A percentile compares a stretch with the other conserved stretches of the same genome.
phyloP scores from a whole-genome alignment of 2,113 vertebrate genomes.

The Callipepla squamata region DNA sequence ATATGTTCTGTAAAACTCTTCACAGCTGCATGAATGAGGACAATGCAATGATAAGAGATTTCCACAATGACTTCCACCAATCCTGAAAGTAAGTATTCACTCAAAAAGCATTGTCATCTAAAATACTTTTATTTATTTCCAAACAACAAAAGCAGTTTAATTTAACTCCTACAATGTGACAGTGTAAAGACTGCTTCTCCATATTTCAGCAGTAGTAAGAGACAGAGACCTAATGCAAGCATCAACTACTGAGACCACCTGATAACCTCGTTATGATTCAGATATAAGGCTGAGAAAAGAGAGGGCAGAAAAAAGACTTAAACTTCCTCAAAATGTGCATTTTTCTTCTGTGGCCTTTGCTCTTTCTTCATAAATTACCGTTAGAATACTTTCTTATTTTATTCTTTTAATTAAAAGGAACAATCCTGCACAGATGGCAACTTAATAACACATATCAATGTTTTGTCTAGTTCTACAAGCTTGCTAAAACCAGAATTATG shows the following conservation, averaged over 20 bases:
- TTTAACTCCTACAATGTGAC: neutral
- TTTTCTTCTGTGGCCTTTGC: neutral
- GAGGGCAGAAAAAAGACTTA: neutral
- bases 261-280: constrained; percentile 18
- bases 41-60: neutral
- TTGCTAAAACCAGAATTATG: neutral
- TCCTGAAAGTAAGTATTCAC: neutral
- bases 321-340: neutral
- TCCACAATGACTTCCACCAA: neutral
- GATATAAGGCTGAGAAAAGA: neutral
- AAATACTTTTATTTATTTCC: neutral
- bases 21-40: neutral
- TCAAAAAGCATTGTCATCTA: neutral
- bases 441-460: neutral
- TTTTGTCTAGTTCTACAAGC: neutral
- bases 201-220: neutral
- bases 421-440: neutral
- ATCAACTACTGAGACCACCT: neutral
- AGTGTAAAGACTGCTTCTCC: neutral
- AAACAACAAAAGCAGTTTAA: neutral
- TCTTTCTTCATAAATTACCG: neutral
- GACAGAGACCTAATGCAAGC: neutral
- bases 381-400: neutral
- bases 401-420: neutral
- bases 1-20: neutral